These are phyloP conservation scores for Imbricaverruca yamaguchii DNA, from an alignment of 2,888 invertebrate genomes.

Conservation along the genomic window DNA sequence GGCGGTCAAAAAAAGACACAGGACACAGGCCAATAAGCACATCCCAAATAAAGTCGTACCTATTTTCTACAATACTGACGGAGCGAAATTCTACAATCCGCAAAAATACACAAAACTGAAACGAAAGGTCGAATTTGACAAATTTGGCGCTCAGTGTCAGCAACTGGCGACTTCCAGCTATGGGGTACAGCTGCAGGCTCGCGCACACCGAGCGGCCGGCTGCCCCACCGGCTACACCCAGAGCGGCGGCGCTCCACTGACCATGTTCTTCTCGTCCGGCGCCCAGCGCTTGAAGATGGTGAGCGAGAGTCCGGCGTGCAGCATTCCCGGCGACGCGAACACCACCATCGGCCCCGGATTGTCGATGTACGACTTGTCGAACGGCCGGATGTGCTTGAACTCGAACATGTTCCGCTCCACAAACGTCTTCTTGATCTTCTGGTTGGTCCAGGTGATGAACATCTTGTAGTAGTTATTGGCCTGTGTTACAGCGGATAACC, in stretches of 20 bases:
- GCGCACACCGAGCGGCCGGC: no score
- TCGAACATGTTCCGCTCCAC: slow-evolving; percentile 99
- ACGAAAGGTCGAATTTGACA: no score
- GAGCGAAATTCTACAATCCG: no score
- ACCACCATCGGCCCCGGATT: slow-evolving; percentile 99
- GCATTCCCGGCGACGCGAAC: slow-evolving; percentile 99
- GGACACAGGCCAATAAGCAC: no score
- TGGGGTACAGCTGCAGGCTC: no score
- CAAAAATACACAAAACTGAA: no score
- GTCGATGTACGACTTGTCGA: slow-evolving; percentile 88
- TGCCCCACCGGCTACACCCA: no score
- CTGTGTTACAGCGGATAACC: slow-evolving; percentile 34
- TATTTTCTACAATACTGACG: no score
- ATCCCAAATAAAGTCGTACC: no score
- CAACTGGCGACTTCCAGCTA: no score
- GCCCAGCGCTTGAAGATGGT: slow-evolving; percentile 99
- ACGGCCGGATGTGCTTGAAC: slow-evolving; percentile 96
- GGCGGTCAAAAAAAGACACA: no score
- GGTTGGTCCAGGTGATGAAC: slow-evolving; percentile 99
- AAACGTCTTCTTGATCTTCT: slow-evolving; percentile 98
- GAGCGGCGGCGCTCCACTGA: slow-evolving; percentile 34
- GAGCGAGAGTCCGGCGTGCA: slow-evolving; percentile 89
- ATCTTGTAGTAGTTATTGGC: slow-evolving; percentile 99
- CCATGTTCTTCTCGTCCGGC: slow-evolving; percentile 94
- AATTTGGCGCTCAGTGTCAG: no score